Evolutionary conservation across 2,888 invertebrate genomes (phyloP), one percentile per base, ranked within the genome.

Genomic region (Griposia aprilina): DNA sequence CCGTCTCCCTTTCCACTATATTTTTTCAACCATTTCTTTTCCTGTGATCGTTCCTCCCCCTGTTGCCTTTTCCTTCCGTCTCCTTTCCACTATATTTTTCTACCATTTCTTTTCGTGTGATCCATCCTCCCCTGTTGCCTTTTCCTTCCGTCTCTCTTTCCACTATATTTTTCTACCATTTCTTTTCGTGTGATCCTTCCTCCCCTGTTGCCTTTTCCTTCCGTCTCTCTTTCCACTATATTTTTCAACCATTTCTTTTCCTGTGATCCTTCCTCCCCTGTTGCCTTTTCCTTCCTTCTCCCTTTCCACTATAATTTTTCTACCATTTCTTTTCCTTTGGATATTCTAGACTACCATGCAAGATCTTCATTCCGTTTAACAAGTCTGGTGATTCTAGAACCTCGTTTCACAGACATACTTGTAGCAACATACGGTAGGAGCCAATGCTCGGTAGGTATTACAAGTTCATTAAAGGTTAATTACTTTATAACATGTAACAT

Each of bases 401-500:
- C 23, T 52, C 4, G 2, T 41, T 69, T 10, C 1, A 0, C n/a
- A 20, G 41, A 1, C 1, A n/a, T n/a, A 0, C 8, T 55, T 13
- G 23, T 26, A 57, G 23, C n/a, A 26, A 23, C 4, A 36, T 5
- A 5, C 17, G 7, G 8, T 60, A n/a, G 59, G 17, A 20, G n/a
- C 2, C 8, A 20, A 62, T 45, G n/a, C 30, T 26, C 0, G 17
- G 5, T 20, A 36, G 20, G 30, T 55, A 63, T 79, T 79, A 48
- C 66, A 66, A 48, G 59, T 80, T 60, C 73, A 81, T 66, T 66
- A n/a, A 15, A 65, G 66, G 36, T 73, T 41, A 67, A 60, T 59
- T 20, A 52, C 65, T 69, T 48, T 30, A 52, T 74, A 13, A 77
- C 52, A 41, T 67, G 67, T 69, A 63, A 72, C 41, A 8, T 67